These are phyloP conservation scores for Yponomeuta malinellus DNA, from an alignment of 2,888 invertebrate genomes.

Conservation along the genomic window DNA sequence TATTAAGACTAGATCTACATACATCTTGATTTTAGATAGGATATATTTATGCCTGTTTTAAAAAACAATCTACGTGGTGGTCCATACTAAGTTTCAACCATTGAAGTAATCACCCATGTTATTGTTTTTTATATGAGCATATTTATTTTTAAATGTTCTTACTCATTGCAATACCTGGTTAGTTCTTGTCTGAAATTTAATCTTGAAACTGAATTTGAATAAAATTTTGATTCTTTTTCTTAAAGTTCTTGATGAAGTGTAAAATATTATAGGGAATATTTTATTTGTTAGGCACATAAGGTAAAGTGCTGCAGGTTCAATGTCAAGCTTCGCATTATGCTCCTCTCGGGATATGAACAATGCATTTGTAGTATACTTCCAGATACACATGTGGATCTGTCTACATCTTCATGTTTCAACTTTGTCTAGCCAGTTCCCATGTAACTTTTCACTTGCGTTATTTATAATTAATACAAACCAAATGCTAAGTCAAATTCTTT, in stretches of 20 bases:
- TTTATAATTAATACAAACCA: constrained; percentile 59
- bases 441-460: constrained; percentile 44
- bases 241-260: constrained; percentile 57
- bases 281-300: constrained; percentile 70
- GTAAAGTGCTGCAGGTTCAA: constrained; percentile 65
- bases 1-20: constrained; percentile 60
- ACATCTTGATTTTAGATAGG: constrained; percentile 47
- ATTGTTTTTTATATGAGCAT: constrained; percentile 42
- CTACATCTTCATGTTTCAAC: not conserved
- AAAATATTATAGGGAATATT: constrained; percentile 65
- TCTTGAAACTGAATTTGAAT: not conserved
- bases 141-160: constrained; percentile 34
- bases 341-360: constrained; percentile 11
- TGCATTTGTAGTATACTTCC: constrained; percentile 1
- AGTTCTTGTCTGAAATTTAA: constrained; percentile 31
- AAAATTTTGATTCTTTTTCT: constrained; percentile 25
- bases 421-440: constrained; percentile 32
- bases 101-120: constrained; percentile 22
- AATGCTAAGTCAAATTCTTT: constrained; percentile 73
- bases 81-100: constrained; percentile 14
- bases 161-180: constrained; percentile 38
- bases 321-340: constrained; percentile 52
- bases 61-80: constrained; percentile 32
- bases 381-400: constrained; percentile 3
- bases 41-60: constrained; percentile 40